phyloP scores from a whole-genome alignment of 2,113 vertebrate genomes.

The Empidonax alnorum region DNA sequence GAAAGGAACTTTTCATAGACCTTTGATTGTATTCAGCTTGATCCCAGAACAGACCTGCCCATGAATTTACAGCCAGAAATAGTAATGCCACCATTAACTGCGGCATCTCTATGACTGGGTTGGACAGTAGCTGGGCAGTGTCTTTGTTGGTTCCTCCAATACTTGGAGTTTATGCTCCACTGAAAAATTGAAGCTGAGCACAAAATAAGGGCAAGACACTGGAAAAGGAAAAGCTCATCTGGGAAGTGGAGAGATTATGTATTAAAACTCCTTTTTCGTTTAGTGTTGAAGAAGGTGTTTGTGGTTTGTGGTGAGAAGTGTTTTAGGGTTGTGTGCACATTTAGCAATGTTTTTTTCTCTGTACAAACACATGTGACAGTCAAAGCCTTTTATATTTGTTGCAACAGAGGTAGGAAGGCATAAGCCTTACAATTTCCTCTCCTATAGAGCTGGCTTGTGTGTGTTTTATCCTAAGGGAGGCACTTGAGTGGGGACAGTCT shows the following conservation, averaged over 20 bases:
- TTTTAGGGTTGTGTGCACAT: background rate
- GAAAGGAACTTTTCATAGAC: background rate
- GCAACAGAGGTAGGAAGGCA: background rate
- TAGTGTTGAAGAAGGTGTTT: background rate
- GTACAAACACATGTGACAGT: background rate
- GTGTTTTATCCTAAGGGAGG: background rate
- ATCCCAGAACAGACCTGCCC: background rate
- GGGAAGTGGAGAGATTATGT: background rate
- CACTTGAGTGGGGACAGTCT: background rate
- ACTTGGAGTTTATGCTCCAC: background rate
- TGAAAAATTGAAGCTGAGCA: background rate
- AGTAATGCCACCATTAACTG: background rate
- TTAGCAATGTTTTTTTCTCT: slow-evolving; percentile 5
- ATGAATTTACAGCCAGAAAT: background rate
- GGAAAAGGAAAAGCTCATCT: background rate
- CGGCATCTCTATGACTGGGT: rapidly evolving
- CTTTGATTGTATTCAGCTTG: background rate
- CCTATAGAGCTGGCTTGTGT: background rate
- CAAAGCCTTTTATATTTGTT: background rate
- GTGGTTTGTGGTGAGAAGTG: slow-evolving; percentile 21
- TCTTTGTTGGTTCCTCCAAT: background rate
- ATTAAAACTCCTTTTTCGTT: background rate
- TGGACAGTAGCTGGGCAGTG: background rate
- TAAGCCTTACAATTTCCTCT: slow-evolving; percentile 19
- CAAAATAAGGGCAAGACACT: background rate